Evolutionary conservation across 2,797 vertebrate genomes (phyloP).

Genomic region (Danio kyathit): DNA sequence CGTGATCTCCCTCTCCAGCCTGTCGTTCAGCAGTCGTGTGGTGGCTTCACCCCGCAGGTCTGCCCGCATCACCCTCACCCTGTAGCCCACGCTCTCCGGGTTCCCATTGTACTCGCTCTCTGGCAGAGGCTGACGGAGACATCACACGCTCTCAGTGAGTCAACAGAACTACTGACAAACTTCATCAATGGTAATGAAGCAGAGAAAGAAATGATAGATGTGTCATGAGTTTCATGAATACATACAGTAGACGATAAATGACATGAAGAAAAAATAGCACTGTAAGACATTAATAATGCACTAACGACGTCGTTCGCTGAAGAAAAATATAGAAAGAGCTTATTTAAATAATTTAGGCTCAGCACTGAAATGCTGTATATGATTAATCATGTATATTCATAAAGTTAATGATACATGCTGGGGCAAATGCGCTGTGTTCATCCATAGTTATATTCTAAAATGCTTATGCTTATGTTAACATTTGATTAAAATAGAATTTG

Average conservation of each 20-base stretch:
- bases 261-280: neutral
- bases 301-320: slow-evolving; percentile 5
- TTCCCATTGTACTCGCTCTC: slow-evolving; percentile 90
- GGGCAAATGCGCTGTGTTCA: neutral
- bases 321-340: neutral
- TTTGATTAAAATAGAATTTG: neutral
- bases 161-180: slow-evolving; percentile 12
- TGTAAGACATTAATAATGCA: neutral
- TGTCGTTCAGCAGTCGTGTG: slow-evolving; percentile 75
- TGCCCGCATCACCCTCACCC: slow-evolving; percentile 79
- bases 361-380: neutral
- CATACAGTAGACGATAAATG: neutral
- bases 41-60: slow-evolving; percentile 72
- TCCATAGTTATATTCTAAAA: neutral
- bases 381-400: neutral
- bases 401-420: slow-evolving; percentile 1
- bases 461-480: neutral
- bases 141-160: neutral
- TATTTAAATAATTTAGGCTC: neutral
- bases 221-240: neutral
- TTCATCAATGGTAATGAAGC: slow-evolving; percentile 1
- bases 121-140: slow-evolving; percentile 81
- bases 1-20: slow-evolving; percentile 80
- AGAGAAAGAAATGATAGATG: neutral
- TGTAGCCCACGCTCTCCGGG: slow-evolving; percentile 91